These are phyloP conservation scores for Isotomurus palustris DNA, from an alignment of 2,888 invertebrate genomes.

Conservation along the genomic window DNA sequence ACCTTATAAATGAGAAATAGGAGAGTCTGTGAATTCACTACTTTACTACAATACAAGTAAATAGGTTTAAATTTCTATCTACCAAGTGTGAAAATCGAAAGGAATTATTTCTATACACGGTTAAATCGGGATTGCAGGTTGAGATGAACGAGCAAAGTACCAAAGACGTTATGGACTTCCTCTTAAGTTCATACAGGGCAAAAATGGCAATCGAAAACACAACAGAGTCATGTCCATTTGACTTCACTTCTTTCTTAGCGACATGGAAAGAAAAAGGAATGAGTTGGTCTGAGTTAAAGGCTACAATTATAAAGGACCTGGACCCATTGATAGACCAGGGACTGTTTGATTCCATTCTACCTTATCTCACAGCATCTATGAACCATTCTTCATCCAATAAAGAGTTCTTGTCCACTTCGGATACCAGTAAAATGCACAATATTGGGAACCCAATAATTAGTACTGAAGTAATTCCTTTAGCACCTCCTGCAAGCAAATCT, in stretches of 20 bases:
- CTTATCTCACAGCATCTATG: conserved; percentile 36
- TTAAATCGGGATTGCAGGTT: no score
- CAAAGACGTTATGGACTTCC: conserved; percentile 41
- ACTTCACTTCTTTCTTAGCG: conserved; percentile 36
- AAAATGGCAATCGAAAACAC: conserved; percentile 37
- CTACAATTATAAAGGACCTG: conserved; percentile 24
- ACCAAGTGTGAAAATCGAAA: no score
- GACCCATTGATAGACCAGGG: conserved; percentile 37
- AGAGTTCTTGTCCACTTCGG: background rate
- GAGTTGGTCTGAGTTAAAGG: conserved; percentile 27
- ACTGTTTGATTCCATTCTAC: conserved; percentile 41
- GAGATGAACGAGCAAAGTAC: conserved; percentile 10
- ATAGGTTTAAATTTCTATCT: no score
- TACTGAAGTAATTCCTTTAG: background rate
- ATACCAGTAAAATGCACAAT: conserved; percentile 6
- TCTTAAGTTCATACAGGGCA: conserved; percentile 41
- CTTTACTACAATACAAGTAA: no score
- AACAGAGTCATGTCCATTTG: conserved; percentile 38
- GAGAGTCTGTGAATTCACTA: no score
- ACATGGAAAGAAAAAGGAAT: conserved; percentile 32
- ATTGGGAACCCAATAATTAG: conserved; percentile 3
- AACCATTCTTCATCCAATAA: conserved; percentile 15
- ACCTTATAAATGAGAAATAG: no score
- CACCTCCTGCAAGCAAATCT: background rate
- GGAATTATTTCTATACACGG: no score